Conservation (phyloP, 2,113 vertebrate species). For the Camelus dromedarius region DNA sequence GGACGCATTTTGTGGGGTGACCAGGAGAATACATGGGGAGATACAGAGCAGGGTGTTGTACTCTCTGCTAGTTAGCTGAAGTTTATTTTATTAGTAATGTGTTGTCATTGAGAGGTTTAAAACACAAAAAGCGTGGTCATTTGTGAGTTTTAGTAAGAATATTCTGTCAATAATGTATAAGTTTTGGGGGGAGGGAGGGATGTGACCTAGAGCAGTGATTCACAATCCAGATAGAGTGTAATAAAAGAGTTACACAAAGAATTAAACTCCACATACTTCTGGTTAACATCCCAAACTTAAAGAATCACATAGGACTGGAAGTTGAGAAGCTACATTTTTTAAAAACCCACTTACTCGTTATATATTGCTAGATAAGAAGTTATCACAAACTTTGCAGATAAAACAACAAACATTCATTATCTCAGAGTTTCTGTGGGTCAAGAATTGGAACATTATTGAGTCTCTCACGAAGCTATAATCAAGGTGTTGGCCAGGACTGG, state of each 20-base stretch:
- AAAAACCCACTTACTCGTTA: background rate
- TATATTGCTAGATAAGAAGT: background rate
- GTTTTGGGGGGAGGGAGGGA: background rate
- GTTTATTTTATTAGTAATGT: background rate
- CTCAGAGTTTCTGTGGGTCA: background rate
- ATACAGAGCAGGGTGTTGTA: too few relatives aligned
- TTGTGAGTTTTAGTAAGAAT: background rate
- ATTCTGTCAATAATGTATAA: background rate
- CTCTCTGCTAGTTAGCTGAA: too few relatives aligned
- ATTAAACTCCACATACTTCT: background rate
- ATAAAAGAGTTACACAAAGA: background rate
- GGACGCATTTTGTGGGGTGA: too few relatives aligned
- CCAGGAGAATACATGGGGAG: too few relatives aligned
- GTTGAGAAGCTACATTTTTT: background rate
- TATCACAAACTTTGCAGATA: background rate
- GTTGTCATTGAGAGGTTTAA: background rate
- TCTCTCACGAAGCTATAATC: background rate
- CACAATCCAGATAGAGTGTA: background rate
- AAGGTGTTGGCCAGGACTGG: background rate
- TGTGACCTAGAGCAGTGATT: background rate
- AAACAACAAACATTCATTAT: background rate
- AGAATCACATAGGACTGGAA: background rate
- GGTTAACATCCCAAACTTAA: background rate
- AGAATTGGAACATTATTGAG: background rate
- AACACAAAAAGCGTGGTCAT: background rate